Evolutionary conservation across 2,113 vertebrate species (phyloP).

Genomic region (Halcyon malimbica): DNA sequence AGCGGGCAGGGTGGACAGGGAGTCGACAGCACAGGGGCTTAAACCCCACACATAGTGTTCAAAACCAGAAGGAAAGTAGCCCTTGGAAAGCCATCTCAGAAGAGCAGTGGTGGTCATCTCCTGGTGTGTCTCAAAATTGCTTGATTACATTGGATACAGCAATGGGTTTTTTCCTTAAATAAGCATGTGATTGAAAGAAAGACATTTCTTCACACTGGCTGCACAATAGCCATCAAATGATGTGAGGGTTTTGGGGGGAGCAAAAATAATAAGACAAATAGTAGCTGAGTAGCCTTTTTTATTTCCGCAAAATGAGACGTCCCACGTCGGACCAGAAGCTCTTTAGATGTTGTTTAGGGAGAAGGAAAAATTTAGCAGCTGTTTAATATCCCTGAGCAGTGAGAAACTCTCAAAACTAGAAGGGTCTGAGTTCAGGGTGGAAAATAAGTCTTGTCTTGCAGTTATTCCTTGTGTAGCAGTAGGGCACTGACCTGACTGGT

Average conservation of each 20-base stretch:
- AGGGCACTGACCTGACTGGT: not conserved
- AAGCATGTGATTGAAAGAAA: constrained; percentile 30
- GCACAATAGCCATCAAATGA: constrained; percentile 19
- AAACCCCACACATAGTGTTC: accelerated
- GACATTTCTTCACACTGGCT: not conserved
- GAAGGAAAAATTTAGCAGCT: not conserved
- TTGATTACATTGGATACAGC: not conserved
- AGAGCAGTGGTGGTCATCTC: not conserved
- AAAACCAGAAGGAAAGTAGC: not conserved
- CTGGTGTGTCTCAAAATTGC: not conserved
- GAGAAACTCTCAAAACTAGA: not conserved
- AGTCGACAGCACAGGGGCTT: not conserved
- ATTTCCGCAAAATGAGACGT: not conserved
- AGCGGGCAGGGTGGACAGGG: accelerated
- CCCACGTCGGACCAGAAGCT: not conserved
- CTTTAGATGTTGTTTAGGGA: not conserved
- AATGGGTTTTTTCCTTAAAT: constrained; percentile 53
- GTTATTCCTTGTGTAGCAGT: not conserved
- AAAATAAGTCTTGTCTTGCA: not conserved
- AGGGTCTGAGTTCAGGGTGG: not conserved
- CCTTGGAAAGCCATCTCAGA: not conserved
- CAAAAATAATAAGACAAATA: constrained; percentile 11
- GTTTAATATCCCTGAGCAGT: not conserved
- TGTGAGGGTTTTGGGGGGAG: not conserved
- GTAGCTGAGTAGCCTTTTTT: not conserved